Base-by-base conservation (phyloP, 2,113 vertebrate genomes). In the Phrynosoma blainvillii region DNA sequence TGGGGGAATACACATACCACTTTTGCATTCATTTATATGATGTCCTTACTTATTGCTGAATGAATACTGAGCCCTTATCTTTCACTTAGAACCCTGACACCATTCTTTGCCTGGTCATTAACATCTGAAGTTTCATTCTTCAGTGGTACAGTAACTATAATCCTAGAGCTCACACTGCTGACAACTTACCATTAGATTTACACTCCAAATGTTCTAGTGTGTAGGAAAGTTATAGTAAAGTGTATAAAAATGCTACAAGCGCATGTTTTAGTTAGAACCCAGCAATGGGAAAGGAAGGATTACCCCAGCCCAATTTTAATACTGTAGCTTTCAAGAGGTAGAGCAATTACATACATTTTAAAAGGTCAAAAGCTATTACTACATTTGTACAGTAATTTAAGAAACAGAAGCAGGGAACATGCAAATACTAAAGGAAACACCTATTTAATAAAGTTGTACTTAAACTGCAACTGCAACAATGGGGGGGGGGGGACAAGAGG, bases 391-490 rank as follows among this genome's bases (percentile, higher is more conserved):
- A 70, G 94, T 83, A 6, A 32, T 85, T 36, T 89, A 30, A 20
- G 77, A 91, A 85, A 85, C 6, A 59, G 68, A 92, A 90, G 73
- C 4, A 5, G 40, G 62, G 20, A 56, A 75, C 12, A 40, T 87
- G 91, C 14, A 52, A 18, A 5, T 40, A 27, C 27, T 62, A 85
- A 76, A 65, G 59, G 76, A 68, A 93, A 89, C 87, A 94, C 89
- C 86, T 91, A 91, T n/a, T 94, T 85, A 82, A 25, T 76, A 92
- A 40, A 36, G 40, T 47, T 14, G 30, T 84, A 80, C 75, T 84
- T 59, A 79, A 88, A 89, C 90, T 93, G 79, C 88, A 86, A 54
- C 36, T 65, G 80, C 1, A 88, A 74, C 81, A 92, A 84, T 89
- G 14, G 88, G n/a, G 0, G 9, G 16, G 84, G 54, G 80, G 25